These are phyloP conservation scores for Ptychadena robeensis DNA, from an alignment of 2,797 vertebrate species.

Conservation along the genomic window DNA sequence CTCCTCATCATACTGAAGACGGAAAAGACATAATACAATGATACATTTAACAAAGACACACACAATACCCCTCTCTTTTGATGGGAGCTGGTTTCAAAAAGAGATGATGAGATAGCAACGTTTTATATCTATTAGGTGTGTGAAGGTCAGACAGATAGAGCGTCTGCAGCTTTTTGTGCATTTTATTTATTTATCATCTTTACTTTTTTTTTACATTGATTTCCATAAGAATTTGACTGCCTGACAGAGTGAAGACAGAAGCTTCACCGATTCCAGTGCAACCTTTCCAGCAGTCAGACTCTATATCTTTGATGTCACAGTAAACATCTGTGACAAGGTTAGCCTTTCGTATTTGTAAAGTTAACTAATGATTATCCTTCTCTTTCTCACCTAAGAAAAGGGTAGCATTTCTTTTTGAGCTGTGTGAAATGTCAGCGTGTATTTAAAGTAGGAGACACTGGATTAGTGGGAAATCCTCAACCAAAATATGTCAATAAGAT, in stretches of 20 bases:
- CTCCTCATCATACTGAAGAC: conserved; percentile 26
- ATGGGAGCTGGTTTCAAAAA: conserved; percentile 11
- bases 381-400: conserved; percentile 30
- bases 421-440: conserved; percentile 25
- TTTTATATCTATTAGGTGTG: conserved; percentile 30
- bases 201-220: conserved; percentile 1
- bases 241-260: background rate
- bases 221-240: conserved; percentile 31
- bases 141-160: conserved; percentile 39
- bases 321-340: conserved; percentile 36
- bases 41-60: conserved; percentile 21
- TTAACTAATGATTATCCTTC: background rate
- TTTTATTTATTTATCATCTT: background rate
- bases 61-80: conserved; percentile 28
- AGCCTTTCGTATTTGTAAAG: conserved; percentile 49
- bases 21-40: conserved; percentile 12
- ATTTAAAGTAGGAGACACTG: background rate
- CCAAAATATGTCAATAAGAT: background rate
- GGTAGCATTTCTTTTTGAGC: conserved; percentile 32
- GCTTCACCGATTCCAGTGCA: background rate
- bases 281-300: conserved; percentile 16
- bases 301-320: conserved; percentile 35
- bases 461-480: background rate
- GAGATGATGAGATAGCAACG: background rate
- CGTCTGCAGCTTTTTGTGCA: conserved; percentile 18